Base-by-base conservation (phyloP, 2,113 vertebrate genomes). In the Paracanthobrama guichenoti region DNA sequence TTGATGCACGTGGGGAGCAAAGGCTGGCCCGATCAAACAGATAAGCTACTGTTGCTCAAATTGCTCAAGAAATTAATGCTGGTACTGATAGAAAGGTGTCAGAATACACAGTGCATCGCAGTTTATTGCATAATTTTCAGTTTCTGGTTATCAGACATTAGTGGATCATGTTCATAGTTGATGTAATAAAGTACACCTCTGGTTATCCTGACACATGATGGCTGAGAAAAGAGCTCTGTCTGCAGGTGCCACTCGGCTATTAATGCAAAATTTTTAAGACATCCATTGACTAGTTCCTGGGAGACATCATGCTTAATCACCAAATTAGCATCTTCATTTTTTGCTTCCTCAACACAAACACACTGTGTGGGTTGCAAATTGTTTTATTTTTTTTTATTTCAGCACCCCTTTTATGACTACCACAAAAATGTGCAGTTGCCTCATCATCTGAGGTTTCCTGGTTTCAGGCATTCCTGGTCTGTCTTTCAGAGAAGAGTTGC, bases 401-500 rank as follows among this genome's bases (percentile, higher is more conserved):
- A 10, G 7, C 14, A 13, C 18, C 3, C 7, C 9, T 73, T 73
- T 48, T 28, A 50, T 28, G 60, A 66, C 14, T 12, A 26, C 59
- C 53, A 57, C 28, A 79, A 60, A 24, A 62, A 24, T 22, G 31
- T n/a, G 50, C 57, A 77, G 31, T 35, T 77, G 4, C 26, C 48
- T 3, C 9, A 77, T 39, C 28, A 77, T 77, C 46, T 53, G 46
- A 55, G 26, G 24, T 55, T 59, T 76, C 18, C 48, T 78, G 8
- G 42, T 76, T 79, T 79, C 13, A 46, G 35, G 57, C 35, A 7
- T 44, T 79, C 12, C 13, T 44, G 35, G n/a, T 57, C 62, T 39
- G 76, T 84, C 81, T 81, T 78, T 28, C 57, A 72, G 76, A 71
- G 67, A 46, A 80, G 79, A 89, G 79, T 76, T 5, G 22, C 48